These are phyloP conservation scores for Neoascia interrupta DNA, from an alignment of 2,888 invertebrate genomes.

Conservation along the genomic window DNA sequence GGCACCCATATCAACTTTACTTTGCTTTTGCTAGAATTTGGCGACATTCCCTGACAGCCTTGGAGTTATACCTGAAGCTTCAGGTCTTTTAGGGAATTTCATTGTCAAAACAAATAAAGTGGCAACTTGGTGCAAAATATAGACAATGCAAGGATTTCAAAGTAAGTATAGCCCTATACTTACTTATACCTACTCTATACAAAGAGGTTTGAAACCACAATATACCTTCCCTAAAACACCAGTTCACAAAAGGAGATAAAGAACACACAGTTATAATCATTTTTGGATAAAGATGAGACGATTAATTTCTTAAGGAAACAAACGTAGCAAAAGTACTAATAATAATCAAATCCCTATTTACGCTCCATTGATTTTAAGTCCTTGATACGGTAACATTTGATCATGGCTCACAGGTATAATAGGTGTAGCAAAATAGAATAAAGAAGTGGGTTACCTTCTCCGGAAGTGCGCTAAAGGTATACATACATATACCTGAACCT, in stretches of 20 bases:
- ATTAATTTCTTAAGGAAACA: constrained; percentile 39
- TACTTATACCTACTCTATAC: no score
- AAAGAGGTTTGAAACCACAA: no score
- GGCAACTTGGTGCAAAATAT: no score
- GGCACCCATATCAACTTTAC: no score
- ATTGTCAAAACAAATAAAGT: no score
- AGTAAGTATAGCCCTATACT: no score
- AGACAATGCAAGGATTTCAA: no score
- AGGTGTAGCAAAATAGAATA: constrained; percentile 20
- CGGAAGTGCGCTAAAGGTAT: constrained; percentile 43
- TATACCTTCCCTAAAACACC: no score
- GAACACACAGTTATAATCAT: constrained; percentile 39
- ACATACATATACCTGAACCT: background rate
- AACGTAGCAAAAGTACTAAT: constrained; percentile 2
- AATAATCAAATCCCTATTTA: constrained; percentile 27
- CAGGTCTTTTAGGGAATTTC: no score
- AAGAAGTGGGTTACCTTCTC: background rate
- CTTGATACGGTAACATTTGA: constrained; percentile 25
- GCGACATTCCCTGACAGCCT: no score
- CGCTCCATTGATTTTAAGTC: constrained; percentile 60
- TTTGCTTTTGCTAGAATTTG: no score
- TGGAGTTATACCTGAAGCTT: no score
- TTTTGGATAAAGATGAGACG: constrained; percentile 63
- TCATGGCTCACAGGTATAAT: constrained; percentile 5
- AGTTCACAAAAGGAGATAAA: constrained; percentile 34